A percentile compares a stretch with the other conserved stretches of the same genome.
Conservation (phyloP, 23 tunicate species). For the Styela clava region DNA sequence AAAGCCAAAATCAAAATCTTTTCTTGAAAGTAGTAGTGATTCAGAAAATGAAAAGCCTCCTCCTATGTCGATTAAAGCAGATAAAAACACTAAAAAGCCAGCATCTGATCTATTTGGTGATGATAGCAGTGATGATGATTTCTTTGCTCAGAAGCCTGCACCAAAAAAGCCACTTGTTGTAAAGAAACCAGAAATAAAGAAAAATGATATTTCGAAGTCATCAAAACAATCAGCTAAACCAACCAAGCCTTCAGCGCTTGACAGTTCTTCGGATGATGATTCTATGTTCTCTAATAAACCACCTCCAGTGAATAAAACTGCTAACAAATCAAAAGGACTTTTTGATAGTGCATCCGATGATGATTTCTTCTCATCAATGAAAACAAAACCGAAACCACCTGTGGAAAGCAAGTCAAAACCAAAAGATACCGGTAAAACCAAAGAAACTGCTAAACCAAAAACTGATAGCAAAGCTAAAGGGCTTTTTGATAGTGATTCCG, state of each 20-base stretch:
- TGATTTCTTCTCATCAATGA: constrained; percentile 7
- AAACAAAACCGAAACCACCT: background rate
- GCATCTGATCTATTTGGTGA: constrained; percentile 13
- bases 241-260: background rate
- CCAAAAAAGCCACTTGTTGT: constrained; percentile 1
- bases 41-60: constrained; percentile 3
- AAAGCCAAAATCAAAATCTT: background rate
- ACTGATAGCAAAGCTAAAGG: constrained; percentile 10
- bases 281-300: constrained; percentile 25
- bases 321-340: constrained; percentile 23
- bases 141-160: background rate
- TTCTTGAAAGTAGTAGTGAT: background rate
- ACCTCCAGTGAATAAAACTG: background rate
- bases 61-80: background rate
- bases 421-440: background rate
- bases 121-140: constrained; percentile 21
- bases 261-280: constrained; percentile 14
- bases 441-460: background rate
- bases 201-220: background rate
- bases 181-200: background rate
- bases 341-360: constrained; percentile 29
- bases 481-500: constrained; percentile 30
- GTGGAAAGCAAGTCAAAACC: background rate
- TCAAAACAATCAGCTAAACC: background rate
- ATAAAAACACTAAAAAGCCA: background rate